Evolutionary conservation across 1,140 invertebrate genomes (phyloP).

Genomic region (Dendroctonus ponderosae): DNA sequence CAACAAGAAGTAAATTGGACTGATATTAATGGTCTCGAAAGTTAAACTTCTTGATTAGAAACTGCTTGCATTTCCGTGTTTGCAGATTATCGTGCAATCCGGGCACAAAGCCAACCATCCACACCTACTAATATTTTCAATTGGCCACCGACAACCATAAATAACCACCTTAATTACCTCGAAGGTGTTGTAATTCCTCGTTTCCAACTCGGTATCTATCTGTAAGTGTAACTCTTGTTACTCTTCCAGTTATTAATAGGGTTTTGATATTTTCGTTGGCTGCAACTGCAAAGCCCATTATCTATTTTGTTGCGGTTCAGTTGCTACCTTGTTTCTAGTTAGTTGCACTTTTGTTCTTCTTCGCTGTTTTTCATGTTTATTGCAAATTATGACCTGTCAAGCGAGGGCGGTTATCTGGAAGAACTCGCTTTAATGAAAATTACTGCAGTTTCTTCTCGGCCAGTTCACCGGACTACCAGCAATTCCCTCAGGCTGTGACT

Average conservation of each 20-base stretch:
- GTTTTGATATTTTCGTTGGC: conserved; percentile 7
- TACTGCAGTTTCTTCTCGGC: too few relatives aligned
- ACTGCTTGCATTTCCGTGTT: conserved; percentile 7
- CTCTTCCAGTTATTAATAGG: conserved; percentile 12
- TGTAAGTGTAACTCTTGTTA: conserved; percentile 10
- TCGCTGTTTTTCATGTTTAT: too few relatives aligned
- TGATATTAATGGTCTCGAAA: too few relatives aligned
- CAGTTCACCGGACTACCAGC: too few relatives aligned
- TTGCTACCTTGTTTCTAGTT: not conserved
- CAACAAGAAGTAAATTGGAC: not conserved
- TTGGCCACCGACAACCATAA: conserved; percentile 13
- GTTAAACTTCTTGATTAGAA: not conserved
- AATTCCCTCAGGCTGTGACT: too few relatives aligned
- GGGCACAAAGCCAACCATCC: conserved; percentile 11
- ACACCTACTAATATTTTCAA: conserved; percentile 11
- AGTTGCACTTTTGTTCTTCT: too few relatives aligned
- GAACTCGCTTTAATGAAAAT: too few relatives aligned
- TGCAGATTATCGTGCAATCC: conserved; percentile 5
- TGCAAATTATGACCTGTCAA: too few relatives aligned
- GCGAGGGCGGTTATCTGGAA: too few relatives aligned
- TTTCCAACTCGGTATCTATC: not conserved
- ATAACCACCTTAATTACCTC: conserved; percentile 20
- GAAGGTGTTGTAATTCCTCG: conserved; percentile 15
- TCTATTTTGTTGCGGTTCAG: conserved; percentile 5
- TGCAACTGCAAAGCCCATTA: not conserved